These are phyloP conservation scores for Biston betularia DNA, from an alignment of 2,888 invertebrate species.

Conservation along the genomic window DNA sequence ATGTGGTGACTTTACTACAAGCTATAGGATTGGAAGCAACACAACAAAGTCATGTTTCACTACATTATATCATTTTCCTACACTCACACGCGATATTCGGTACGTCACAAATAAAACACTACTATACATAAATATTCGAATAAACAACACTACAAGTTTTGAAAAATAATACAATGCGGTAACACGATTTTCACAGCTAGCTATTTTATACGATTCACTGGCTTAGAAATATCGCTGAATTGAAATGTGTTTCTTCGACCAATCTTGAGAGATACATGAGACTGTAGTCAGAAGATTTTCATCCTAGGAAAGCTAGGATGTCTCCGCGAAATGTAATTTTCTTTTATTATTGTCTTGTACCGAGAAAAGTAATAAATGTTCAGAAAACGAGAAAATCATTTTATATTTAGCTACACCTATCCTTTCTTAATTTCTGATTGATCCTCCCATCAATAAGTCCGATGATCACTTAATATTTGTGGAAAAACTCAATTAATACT, in stretches of 20 bases:
- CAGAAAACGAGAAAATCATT: slow-evolving; percentile 18
- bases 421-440: neutral
- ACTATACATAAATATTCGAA: too few species aligned
- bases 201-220: neutral
- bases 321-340: slow-evolving; percentile 23
- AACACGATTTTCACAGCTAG: neutral
- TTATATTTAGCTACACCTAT: neutral
- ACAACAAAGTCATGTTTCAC: too few species aligned
- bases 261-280: neutral
- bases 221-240: neutral
- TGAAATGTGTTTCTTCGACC: slow-evolving; percentile 14
- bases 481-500: neutral
- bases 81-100: too few species aligned
- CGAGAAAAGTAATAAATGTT: slow-evolving; percentile 24
- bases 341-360: slow-evolving; percentile 26
- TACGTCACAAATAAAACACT: too few species aligned
- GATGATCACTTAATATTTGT: neutral
- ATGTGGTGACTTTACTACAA: too few species aligned
- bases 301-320: slow-evolving; percentile 5
- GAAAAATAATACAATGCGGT: too few species aligned
- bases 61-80: too few species aligned
- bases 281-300: slow-evolving; percentile 6
- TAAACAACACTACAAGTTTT: too few species aligned
- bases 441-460: neutral
- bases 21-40: too few species aligned